phyloP scores from a whole-genome alignment of 2,888 invertebrate genomes.

The Eilema caniola region DNA sequence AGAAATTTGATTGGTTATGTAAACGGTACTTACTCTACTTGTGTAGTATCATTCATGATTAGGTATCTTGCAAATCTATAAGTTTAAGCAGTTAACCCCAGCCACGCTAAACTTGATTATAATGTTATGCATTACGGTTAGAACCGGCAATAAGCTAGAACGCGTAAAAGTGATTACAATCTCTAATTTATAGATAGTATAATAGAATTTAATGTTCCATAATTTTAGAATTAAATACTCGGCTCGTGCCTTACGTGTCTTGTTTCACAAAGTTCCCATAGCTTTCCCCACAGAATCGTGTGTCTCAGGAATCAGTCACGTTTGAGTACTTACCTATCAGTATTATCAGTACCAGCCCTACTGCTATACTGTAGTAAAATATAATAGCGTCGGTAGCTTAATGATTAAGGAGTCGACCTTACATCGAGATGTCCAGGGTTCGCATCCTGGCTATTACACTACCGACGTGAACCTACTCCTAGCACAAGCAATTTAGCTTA shows the following conservation, averaged over 20 bases:
- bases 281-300: slow-evolving; percentile 60
- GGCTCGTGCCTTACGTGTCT: slow-evolving; percentile 50
- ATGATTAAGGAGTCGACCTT: no score
- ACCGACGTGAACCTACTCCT: no score
- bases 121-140: slow-evolving; percentile 4
- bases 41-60: neutral
- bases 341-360: neutral
- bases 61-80: slow-evolving; percentile 4
- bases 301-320: slow-evolving; percentile 62
- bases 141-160: neutral
- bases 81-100: slow-evolving; percentile 12
- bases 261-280: slow-evolving; percentile 61
- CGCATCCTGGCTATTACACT: no score
- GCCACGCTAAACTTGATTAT: slow-evolving; percentile 1
- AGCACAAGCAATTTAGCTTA: no score
- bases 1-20: neutral
- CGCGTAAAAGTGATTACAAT: slow-evolving; percentile 9
- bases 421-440: no score
- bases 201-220: slow-evolving; percentile 39
- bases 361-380: neutral
- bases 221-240: slow-evolving; percentile 40
- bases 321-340: slow-evolving; percentile 20
- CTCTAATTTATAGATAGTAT: slow-evolving; percentile 15
- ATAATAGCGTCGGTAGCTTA: no score
- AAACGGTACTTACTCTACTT: neutral